A percentile compares a stretch with the other conserved stretches of the same genome.
phyloP scores from a whole-genome alignment of 2,888 invertebrate genomes.

The Saturnia japonica region DNA sequence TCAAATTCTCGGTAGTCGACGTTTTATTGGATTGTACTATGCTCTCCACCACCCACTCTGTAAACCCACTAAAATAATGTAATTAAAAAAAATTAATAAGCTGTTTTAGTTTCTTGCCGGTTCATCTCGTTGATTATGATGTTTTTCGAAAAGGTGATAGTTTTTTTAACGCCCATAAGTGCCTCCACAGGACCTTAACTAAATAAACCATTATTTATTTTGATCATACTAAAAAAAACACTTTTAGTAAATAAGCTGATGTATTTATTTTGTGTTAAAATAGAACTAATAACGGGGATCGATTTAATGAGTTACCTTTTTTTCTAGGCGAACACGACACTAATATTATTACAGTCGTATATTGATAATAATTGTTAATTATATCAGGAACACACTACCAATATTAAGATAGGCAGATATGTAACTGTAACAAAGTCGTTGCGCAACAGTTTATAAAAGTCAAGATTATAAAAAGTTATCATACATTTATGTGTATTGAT shows the following conservation, averaged over 20 bases:
- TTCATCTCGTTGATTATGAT: too few relatives aligned
- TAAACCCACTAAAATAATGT: too few relatives aligned
- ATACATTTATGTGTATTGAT: neutral
- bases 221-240: too few relatives aligned
- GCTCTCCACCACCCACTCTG: too few relatives aligned
- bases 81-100: too few relatives aligned
- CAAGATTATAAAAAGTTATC: neutral
- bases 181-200: too few relatives aligned
- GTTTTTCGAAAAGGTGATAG: too few relatives aligned
- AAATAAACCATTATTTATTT: too few relatives aligned
- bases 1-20: too few relatives aligned
- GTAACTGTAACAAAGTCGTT: neutral
- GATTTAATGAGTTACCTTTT: conserved; percentile 40
- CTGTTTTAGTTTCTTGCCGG: too few relatives aligned
- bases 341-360: neutral
- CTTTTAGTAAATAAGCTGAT: neutral
- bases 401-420: neutral
- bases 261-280: conserved; percentile 39
- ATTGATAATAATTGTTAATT: neutral
- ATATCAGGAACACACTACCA: neutral
- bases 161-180: too few relatives aligned
- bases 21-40: too few relatives aligned
- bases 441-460: neutral
- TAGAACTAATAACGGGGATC: conserved; percentile 53
- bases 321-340: neutral